phyloP scores from a whole-genome alignment of 2,888 invertebrate species.

The Germaria angustata region DNA sequence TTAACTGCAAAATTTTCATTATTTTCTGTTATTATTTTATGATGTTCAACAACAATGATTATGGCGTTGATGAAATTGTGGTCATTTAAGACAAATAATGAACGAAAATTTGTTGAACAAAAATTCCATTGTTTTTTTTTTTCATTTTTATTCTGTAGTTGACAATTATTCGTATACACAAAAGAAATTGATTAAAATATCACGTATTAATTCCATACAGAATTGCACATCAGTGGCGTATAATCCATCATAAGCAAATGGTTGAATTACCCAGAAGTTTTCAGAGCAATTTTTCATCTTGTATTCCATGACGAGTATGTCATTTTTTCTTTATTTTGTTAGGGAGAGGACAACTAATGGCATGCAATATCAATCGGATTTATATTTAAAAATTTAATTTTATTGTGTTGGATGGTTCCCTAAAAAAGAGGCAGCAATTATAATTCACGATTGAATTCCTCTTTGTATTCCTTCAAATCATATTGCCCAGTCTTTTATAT shows the following conservation, averaged over 20 bases:
- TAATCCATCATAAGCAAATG: constrained; percentile 26
- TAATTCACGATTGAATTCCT: too few species aligned
- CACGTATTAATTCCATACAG: constrained; percentile 49
- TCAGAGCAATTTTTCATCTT: not conserved
- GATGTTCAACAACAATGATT: constrained; percentile 39
- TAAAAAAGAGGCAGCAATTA: too few species aligned
- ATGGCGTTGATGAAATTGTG: constrained; percentile 49
- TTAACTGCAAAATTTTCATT: constrained; percentile 47
- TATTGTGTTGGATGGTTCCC: too few species aligned
- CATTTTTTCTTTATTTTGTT: too few species aligned
- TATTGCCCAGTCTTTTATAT: too few species aligned
- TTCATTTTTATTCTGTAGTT: not conserved
- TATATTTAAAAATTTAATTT: too few species aligned
- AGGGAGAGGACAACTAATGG: too few species aligned
- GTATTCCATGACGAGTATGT: too few species aligned
- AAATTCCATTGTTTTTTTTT: not conserved
- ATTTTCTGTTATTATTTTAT: constrained; percentile 25
- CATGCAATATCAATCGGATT: too few species aligned
- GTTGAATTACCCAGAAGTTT: constrained; percentile 1
- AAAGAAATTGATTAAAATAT: constrained; percentile 55
- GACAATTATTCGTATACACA: constrained; percentile 29
- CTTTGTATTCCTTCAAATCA: too few species aligned
- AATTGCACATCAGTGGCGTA: constrained; percentile 13
- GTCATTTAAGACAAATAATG: constrained; percentile 57
- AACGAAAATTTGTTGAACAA: not conserved